These are phyloP conservation scores for Watersipora subatra DNA, from an alignment of 1,140 invertebrate genomes.

Conservation along the genomic window DNA sequence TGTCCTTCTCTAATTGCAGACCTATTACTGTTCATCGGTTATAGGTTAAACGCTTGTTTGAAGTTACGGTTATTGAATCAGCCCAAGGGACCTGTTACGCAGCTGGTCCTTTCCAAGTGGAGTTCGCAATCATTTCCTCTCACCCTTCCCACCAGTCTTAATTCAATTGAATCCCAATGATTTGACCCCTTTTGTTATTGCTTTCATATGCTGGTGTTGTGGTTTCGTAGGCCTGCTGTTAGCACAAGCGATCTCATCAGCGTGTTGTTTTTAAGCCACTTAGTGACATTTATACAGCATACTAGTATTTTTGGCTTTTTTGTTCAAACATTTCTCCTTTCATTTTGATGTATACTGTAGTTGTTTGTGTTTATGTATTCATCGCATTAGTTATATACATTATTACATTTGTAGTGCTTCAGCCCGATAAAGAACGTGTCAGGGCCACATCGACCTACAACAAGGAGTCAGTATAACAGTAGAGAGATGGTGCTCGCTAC, in stretches of 20 bases:
- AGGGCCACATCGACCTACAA: background rate
- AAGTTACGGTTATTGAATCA: too few species aligned
- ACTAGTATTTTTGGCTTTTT: background rate
- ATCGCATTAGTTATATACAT: background rate
- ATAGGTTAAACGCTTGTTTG: too few species aligned
- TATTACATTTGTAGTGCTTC: background rate
- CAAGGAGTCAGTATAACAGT: background rate
- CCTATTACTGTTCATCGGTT: too few species aligned
- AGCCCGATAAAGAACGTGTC: background rate
- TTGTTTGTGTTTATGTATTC: background rate
- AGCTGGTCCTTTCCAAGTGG: too few species aligned
- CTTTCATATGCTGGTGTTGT: too few species aligned
- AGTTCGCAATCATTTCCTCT: too few species aligned
- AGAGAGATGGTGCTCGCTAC: background rate
- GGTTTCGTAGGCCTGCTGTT: background rate
- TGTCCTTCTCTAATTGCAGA: too few species aligned
- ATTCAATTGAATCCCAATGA: too few species aligned
- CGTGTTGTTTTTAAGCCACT: background rate
- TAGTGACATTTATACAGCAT: background rate
- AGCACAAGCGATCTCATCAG: background rate
- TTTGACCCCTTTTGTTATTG: too few species aligned
- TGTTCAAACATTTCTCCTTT: background rate
- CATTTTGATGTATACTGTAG: background rate
- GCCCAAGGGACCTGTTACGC: too few species aligned
- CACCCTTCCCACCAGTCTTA: too few species aligned